A percentile compares a stretch with the other conserved stretches of the same genome.
Conservation (phyloP, 2,113 vertebrate genomes). For the Platanista minor region DNA sequence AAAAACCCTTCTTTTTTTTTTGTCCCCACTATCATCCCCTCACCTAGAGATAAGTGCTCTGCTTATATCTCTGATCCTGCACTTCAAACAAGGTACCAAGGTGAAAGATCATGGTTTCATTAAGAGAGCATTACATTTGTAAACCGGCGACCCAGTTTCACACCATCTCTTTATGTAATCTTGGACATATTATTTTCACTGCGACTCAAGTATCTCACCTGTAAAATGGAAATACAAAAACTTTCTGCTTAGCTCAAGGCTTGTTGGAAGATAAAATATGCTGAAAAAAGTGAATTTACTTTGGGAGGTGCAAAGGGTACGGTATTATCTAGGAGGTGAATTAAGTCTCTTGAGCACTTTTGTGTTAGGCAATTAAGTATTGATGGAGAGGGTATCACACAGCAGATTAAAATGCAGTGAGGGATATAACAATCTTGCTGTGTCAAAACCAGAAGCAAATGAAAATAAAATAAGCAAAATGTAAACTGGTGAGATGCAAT, state of each 20-base stretch:
- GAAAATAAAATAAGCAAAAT: slow-evolving; percentile 14
- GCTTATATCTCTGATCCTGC: background rate
- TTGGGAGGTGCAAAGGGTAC: background rate
- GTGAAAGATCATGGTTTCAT: background rate
- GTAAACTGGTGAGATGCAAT: background rate
- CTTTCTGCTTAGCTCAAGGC: background rate
- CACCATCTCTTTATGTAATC: background rate
- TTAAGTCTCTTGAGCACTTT: background rate
- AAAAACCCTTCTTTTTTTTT: background rate
- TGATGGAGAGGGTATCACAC: background rate
- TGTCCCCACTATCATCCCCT: background rate
- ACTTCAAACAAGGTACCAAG: background rate
- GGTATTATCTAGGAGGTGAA: background rate
- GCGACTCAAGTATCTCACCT: slow-evolving; percentile 11
- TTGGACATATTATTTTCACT: background rate
- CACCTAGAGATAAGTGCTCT: background rate
- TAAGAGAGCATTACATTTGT: background rate
- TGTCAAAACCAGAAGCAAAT: background rate
- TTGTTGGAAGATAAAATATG: background rate
- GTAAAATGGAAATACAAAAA: slow-evolving; percentile 15
- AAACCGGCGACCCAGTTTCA: background rate
- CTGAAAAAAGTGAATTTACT: background rate
- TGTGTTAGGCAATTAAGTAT: background rate
- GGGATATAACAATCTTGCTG: background rate
- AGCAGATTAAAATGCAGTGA: background rate